These are phyloP conservation scores for Bellardia bayeri DNA, from an alignment of 2,888 invertebrate genomes.

Conservation along the genomic window DNA sequence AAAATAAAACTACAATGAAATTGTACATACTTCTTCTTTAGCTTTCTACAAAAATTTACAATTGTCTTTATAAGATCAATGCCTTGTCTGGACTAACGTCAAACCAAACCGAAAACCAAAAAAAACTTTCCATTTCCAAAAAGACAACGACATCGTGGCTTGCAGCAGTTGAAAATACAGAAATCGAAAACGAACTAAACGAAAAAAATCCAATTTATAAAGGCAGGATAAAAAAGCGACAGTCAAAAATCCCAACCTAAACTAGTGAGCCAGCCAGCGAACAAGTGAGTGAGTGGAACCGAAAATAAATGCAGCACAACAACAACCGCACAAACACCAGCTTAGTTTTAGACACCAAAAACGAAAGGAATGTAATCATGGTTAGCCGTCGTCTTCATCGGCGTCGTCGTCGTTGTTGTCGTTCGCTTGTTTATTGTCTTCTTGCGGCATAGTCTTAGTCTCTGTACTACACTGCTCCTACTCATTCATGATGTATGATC, in stretches of 20 bases:
- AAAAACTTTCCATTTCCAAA: constrained; percentile 73
- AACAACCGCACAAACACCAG: constrained; percentile 45
- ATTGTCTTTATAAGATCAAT: constrained; percentile 70
- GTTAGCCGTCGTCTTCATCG: constrained; percentile 29
- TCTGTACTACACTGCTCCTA: constrained; percentile 58
- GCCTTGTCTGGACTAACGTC: constrained; percentile 72
- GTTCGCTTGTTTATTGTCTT: constrained; percentile 50
- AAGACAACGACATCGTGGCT: constrained; percentile 69
- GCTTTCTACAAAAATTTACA: constrained; percentile 69
- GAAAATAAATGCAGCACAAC: constrained; percentile 39
- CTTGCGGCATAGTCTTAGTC: constrained; percentile 22
- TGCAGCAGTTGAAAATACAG: constrained; percentile 60
- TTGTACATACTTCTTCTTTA: constrained; percentile 57
- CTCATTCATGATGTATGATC: constrained; percentile 66
- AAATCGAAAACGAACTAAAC: constrained; percentile 55
- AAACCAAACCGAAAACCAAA: constrained; percentile 22
- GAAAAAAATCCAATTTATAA: constrained; percentile 61
- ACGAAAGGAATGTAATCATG: constrained; percentile 71
- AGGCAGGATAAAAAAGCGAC: constrained; percentile 60
- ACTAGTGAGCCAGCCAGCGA: constrained; percentile 30
- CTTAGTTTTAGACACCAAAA: constrained; percentile 45
- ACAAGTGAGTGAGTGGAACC: constrained; percentile 33
- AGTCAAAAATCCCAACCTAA: constrained; percentile 56
- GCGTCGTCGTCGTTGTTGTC: constrained; percentile 18
- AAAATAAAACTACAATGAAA: constrained; percentile 57